Percentiles rank a stretch among this genome's conserved stretches.
Evolutionary conservation across 1,140 invertebrate genomes (phyloP).

Genomic region (Chrysoperla carnea): DNA sequence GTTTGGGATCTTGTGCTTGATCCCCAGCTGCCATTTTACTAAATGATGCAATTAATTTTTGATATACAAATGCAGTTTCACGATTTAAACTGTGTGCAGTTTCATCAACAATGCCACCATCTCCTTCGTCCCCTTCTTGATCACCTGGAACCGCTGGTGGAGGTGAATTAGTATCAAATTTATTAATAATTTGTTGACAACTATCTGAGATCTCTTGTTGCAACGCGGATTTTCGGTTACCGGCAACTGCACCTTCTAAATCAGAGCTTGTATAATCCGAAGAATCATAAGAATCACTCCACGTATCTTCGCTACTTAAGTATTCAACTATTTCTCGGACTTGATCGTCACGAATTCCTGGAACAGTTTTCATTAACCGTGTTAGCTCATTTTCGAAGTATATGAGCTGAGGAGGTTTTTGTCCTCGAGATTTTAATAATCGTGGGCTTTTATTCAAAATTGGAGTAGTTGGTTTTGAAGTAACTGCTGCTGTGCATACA

Average conservation of each 20-base stretch:
- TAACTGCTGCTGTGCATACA: neutral
- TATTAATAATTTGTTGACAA: conserved; percentile 73
- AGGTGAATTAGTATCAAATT: conserved; percentile 44
- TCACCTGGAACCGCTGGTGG: conserved; percentile 1
- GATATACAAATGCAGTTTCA: conserved; percentile 68
- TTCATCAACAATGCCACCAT: conserved; percentile 32
- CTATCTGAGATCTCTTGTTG: conserved; percentile 75
- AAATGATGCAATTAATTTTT: conserved; percentile 62
- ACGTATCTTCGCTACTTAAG: conserved; percentile 77
- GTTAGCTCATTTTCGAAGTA: conserved; percentile 81
- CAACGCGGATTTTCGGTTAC: conserved; percentile 46
- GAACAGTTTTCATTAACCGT: conserved; percentile 79
- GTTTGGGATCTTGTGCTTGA: conserved; percentile 20
- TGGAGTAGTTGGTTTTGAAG: conserved; percentile 25
- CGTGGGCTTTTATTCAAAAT: conserved; percentile 31
- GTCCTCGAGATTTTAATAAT: conserved; percentile 28
- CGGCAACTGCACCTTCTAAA: conserved; percentile 46
- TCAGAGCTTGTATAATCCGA: conserved; percentile 82
- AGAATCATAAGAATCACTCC: conserved; percentile 82
- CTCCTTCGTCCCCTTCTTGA: conserved; percentile 33
- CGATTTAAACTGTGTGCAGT: conserved; percentile 35
- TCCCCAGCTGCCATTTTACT: conserved; percentile 45
- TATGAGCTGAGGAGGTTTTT: conserved; percentile 64
- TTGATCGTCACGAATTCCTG: conserved; percentile 75
- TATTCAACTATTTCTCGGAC: conserved; percentile 83